These are phyloP conservation scores for Achlya flavicornis DNA, from an alignment of 2,888 invertebrate species.

Conservation along the genomic window DNA sequence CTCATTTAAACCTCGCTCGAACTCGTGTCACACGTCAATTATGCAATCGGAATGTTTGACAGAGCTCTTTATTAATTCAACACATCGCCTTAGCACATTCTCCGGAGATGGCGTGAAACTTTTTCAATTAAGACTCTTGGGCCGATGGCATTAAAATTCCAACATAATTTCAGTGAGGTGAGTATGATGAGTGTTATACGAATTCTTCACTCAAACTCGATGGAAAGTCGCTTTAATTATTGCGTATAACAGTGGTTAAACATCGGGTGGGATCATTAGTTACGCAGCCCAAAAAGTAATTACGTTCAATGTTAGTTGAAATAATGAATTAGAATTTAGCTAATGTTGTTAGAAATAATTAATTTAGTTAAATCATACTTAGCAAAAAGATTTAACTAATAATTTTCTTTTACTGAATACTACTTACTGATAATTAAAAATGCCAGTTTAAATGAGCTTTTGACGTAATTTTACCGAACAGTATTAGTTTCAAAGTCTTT, in stretches of 20 bases:
- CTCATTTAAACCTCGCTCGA: slow-evolving; percentile 52
- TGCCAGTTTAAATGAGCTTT: background rate
- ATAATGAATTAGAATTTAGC: slow-evolving; percentile 8
- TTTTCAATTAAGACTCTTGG: slow-evolving; percentile 76
- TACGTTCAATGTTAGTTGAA: slow-evolving; percentile 8
- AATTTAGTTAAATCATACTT: background rate
- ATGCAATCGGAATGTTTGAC: slow-evolving; percentile 67
- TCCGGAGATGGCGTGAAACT: slow-evolving; percentile 57
- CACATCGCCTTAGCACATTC: slow-evolving; percentile 63
- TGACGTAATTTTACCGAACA: no score
- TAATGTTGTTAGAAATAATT: slow-evolving; percentile 6
- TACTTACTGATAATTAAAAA: no score
- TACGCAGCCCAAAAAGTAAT: slow-evolving; percentile 3
- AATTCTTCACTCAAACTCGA: slow-evolving; percentile 38
- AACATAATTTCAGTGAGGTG: slow-evolving; percentile 58
- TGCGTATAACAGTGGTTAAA: slow-evolving; percentile 8
- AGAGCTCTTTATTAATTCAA: slow-evolving; percentile 70
- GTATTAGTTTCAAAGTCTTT: no score
- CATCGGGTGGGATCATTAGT: slow-evolving; percentile 5
- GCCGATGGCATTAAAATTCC: slow-evolving; percentile 75
- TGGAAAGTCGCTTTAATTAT: slow-evolving; percentile 42
- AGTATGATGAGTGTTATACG: slow-evolving; percentile 48
- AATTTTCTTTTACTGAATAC: background rate
- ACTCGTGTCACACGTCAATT: slow-evolving; percentile 56
- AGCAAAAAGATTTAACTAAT: background rate